Evolutionary conservation across 2,888 invertebrate genomes (phyloP).

Genomic region (Eupithecia tripunctaria): DNA sequence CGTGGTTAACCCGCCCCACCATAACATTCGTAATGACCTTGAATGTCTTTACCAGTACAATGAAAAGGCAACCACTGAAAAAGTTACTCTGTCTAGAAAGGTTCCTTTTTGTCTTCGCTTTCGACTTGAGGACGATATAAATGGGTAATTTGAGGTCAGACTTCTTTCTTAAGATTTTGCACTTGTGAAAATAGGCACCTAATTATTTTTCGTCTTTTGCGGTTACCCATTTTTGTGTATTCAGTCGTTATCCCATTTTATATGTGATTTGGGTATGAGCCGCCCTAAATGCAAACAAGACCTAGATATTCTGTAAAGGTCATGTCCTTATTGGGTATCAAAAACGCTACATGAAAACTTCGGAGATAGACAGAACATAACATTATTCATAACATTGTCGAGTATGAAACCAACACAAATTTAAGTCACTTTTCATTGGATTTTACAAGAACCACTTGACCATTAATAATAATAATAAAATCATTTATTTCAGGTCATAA

Average conservation of each 20-base stretch:
- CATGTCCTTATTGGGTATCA: background rate
- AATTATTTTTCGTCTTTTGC: background rate
- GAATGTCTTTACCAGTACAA: background rate
- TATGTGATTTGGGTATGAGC: background rate
- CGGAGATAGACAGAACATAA: no score
- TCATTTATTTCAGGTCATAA: no score
- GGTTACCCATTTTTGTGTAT: background rate
- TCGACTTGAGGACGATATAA: background rate
- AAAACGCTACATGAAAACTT: no score
- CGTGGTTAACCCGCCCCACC: background rate
- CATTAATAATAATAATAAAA: no score
- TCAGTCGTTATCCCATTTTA: background rate
- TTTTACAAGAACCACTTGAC: no score
- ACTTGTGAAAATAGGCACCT: background rate
- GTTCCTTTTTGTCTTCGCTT: slow-evolving; percentile 14
- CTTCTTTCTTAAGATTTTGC: background rate
- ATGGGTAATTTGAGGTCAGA: background rate
- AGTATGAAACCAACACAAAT: no score
- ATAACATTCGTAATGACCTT: background rate
- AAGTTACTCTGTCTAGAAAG: background rate
- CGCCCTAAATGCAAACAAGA: background rate
- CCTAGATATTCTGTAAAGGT: background rate
- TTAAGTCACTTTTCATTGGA: no score
- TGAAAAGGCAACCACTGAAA: slow-evolving; percentile 9
- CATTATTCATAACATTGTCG: no score